These are phyloP conservation scores for Mormyrops boulengeri DNA, from an alignment of 2,797 vertebrate species.

Conservation along the genomic window DNA sequence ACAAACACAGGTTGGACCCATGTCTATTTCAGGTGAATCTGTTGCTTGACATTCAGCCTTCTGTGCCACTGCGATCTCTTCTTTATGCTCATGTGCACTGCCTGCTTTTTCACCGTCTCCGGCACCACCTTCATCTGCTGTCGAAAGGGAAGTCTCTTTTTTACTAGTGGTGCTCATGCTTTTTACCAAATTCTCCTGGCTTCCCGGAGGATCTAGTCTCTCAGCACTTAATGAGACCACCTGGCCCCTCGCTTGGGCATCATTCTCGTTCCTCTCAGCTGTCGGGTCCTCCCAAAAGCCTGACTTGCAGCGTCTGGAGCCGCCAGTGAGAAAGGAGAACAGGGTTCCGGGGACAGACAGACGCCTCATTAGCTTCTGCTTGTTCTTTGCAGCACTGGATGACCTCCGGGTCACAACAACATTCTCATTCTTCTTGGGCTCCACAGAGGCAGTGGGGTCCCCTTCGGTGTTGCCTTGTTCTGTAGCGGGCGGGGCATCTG, in stretches of 20 bases:
- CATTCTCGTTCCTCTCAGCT: background rate
- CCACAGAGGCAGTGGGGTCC: background rate
- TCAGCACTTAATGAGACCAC: background rate
- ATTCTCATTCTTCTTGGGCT: background rate
- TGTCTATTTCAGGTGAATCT: constrained; percentile 10
- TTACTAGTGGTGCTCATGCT: background rate
- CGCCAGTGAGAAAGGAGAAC: constrained; percentile 31
- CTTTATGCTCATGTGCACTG: background rate
- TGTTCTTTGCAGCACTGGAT: constrained; percentile 31
- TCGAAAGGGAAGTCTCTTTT: background rate
- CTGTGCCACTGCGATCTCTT: background rate
- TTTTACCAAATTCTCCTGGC: background rate
- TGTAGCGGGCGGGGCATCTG: background rate
- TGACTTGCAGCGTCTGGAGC: constrained; percentile 35
- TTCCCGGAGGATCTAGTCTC: constrained; percentile 10
- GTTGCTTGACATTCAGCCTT: constrained; percentile 21
- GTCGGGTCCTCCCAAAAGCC: constrained; percentile 37
- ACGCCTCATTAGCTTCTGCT: constrained; percentile 36
- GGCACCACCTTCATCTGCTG: background rate
- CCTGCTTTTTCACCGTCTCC: constrained; percentile 15
- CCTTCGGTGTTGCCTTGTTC: background rate
- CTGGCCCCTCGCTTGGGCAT: background rate
- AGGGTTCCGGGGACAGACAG: constrained; percentile 39
- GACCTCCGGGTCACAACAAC: constrained; percentile 29
- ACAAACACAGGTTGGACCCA: background rate